A percentile compares a stretch with the other conserved stretches of the same genome.
Evolutionary conservation across 2,888 invertebrate species (phyloP).

Genomic region (Amaurobius ferox): DNA sequence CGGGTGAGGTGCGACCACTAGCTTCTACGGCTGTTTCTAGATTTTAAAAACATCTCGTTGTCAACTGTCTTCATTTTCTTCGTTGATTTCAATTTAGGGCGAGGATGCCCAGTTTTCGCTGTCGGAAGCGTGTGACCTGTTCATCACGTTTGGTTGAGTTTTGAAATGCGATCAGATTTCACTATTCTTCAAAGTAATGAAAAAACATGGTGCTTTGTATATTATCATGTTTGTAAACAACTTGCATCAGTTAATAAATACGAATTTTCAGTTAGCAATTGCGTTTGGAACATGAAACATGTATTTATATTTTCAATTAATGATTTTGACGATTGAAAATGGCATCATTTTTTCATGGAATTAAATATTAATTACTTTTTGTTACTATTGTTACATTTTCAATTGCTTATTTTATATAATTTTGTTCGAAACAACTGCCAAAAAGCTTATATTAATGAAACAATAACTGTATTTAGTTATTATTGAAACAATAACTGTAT

Average conservation of each 20-base stretch:
- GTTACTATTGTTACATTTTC: too few relatives aligned
- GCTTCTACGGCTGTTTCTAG: constrained; percentile 68
- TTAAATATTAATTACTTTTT: too few relatives aligned
- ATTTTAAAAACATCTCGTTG: constrained; percentile 67
- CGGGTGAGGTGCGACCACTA: constrained; percentile 47
- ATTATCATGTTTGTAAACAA: neutral
- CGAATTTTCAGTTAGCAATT: neutral
- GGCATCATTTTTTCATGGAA: too few relatives aligned
- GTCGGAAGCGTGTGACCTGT: constrained; percentile 21
- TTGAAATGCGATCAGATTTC: neutral
- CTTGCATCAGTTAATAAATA: neutral
- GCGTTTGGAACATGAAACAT: too few relatives aligned
- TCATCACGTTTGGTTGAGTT: neutral
- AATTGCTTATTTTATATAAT: too few relatives aligned
- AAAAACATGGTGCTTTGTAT: neutral
- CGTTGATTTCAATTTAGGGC: constrained; percentile 23
- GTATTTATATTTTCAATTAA: too few relatives aligned
- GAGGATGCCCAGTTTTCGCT: constrained; percentile 52
- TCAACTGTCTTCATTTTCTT: constrained; percentile 48
- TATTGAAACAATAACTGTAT: too few relatives aligned
- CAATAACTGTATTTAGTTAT: too few relatives aligned
- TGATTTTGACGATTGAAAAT: too few relatives aligned
- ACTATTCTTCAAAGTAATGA: neutral
- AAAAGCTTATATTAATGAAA: too few relatives aligned
- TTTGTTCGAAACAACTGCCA: too few relatives aligned